Conservation (phyloP, 92 coral and sea anemone species). For the Scolanthus callimorphus region DNA sequence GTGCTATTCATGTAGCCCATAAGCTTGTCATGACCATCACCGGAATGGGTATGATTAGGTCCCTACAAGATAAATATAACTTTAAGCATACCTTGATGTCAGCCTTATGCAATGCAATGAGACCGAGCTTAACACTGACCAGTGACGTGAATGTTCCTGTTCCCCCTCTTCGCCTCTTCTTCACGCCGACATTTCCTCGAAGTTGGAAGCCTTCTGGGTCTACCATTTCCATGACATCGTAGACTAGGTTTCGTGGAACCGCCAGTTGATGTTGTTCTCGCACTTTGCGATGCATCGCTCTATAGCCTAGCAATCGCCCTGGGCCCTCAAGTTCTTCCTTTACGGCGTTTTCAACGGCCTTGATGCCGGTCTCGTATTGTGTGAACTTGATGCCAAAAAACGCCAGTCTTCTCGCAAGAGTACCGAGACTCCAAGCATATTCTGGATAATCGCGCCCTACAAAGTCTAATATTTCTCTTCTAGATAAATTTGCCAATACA, state of each 20-base stretch:
- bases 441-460: background rate
- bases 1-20: constrained; percentile 51
- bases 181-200: background rate
- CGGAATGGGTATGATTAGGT: constrained; percentile 56
- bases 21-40: constrained; percentile 53
- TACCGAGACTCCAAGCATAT: too few relatives aligned
- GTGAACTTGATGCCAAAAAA: background rate
- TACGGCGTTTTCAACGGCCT: background rate
- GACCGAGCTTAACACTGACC: too few relatives aligned
- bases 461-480: background rate
- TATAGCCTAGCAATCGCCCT: background rate
- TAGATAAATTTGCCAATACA: background rate
- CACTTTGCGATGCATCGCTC: background rate
- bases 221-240: background rate
- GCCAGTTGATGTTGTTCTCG: too few relatives aligned
- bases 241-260: too few relatives aligned
- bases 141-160: too few relatives aligned
- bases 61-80: constrained; percentile 19
- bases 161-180: background rate
- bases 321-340: background rate
- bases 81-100: background rate
- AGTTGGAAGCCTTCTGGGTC: background rate
- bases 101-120: too few relatives aligned
- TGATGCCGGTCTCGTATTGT: background rate
- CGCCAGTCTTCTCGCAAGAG: too few relatives aligned